Base-by-base conservation (phyloP, 2,797 vertebrate species). In the Acipenser transmontanus region DNA sequence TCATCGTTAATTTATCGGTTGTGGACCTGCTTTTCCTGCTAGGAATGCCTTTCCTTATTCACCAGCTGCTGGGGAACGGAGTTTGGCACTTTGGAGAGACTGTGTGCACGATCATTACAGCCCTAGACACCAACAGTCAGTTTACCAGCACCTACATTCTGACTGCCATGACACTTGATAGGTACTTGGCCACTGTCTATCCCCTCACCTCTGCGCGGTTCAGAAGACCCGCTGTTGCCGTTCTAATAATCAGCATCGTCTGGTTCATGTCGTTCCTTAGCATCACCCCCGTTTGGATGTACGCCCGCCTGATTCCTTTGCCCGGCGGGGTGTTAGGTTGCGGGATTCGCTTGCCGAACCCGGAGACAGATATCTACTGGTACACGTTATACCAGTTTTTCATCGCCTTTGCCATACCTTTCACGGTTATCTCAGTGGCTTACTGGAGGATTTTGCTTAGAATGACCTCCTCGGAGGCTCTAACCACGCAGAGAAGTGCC, bases 131-230 rank as follows among this genome's bases (percentile, higher is more conserved):
- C 59, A 75, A 80, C 68, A 78, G 76, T 50, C 78, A 80, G 59
- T 78, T 83, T 71, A 80, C 73, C 47, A 78, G 75, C 73, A 79
- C 66, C 54, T 78, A 72, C 34, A 76, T 74, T 63, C 75, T 80
- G 49, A 80, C 76, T 0, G 70, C 75, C 49, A 77, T 73, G 72
- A 75, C 76, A 47, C 62, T 78, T 0, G 11, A 77, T 62, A 2
- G 8, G 10, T 81, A 77, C 59, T 65, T 80, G 50, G 71, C 74
- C 49, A 75, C 69, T 0, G 63, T 71, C 12, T 78, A 77, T 47
- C 73, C 77, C 4, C 78, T 80, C 20, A 68, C 75, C 1, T 74
- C 73, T 17, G 54, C 71, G 11, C 61, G 20, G 47, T 76, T 78
- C 68, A 67, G 76, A 49, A 81, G 77, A 61, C 63, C 68, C 0